Evolutionary conservation across 2,113 vertebrate species (phyloP).

Genomic region (Bubo scandiacus): DNA sequence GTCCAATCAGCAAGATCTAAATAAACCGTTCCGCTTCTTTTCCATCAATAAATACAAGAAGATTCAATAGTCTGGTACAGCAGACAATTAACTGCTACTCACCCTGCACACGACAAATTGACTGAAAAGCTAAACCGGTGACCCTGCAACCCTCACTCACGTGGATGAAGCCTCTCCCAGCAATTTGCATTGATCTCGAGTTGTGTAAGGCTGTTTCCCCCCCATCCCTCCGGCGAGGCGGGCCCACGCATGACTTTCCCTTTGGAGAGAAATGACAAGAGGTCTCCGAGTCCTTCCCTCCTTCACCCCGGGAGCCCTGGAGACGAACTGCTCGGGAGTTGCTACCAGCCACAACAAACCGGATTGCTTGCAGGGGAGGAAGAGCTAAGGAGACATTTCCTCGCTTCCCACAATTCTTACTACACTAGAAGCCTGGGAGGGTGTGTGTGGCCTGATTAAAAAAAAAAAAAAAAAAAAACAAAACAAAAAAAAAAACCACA

Average conservation of each 20-base stretch:
- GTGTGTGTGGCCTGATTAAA: not conserved
- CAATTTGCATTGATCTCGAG: not conserved
- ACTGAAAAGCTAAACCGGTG: not conserved
- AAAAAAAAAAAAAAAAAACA: not conserved
- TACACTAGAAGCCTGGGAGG: not conserved
- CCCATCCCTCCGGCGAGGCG: too few species aligned
- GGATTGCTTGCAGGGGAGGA: not conserved
- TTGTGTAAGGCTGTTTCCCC: not conserved
- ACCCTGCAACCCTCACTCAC: not conserved
- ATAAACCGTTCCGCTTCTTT: not conserved
- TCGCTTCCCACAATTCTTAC: conserved; percentile 13
- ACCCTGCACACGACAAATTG: not conserved
- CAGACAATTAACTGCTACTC: not conserved
- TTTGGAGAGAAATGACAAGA: not conserved
- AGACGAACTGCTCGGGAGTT: not conserved
- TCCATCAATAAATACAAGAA: not conserved
- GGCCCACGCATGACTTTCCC: not conserved
- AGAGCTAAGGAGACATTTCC: conserved; percentile 8
- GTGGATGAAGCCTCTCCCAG: not conserved
- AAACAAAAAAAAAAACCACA: not conserved
- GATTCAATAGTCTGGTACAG: not conserved
- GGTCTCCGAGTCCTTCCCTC: not conserved
- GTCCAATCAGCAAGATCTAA: not conserved
- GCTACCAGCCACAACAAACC: not conserved
- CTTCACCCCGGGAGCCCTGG: not conserved